A percentile compares a stretch with the other conserved stretches of the same genome.
Evolutionary conservation across 2,113 vertebrate species (phyloP).

Genomic region (human (Homo sapiens)): DNA sequence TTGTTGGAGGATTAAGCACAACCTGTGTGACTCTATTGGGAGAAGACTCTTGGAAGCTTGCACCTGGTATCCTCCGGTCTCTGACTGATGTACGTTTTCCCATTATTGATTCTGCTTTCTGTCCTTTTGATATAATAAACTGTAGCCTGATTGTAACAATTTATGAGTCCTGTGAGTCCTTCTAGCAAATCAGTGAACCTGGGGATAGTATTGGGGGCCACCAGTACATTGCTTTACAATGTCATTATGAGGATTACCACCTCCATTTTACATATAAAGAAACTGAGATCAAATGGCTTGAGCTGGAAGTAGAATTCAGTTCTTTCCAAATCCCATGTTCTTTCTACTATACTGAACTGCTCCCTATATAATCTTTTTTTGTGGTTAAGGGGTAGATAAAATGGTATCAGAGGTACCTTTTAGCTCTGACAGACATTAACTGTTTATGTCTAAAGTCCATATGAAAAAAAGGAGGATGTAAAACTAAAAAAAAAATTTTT

Average conservation of each 20-base stretch:
- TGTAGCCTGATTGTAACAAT: slow-evolving; percentile 2
- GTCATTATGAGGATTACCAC: neutral
- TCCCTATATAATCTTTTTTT: neutral
- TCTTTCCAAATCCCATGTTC: neutral
- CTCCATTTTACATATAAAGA: neutral
- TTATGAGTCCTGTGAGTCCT: neutral
- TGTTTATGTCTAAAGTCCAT: neutral
- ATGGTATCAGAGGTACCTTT: neutral
- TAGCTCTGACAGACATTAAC: neutral
- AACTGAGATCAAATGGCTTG: neutral
- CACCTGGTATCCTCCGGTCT: neutral
- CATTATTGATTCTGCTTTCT: neutral
- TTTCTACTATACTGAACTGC: neutral
- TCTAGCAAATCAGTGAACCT: neutral
- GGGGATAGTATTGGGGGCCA: neutral
- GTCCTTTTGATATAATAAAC: neutral
- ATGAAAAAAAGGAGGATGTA: neutral
- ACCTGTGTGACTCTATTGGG: neutral
- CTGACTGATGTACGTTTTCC: neutral
- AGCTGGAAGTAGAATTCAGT: neutral
- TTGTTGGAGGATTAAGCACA: neutral
- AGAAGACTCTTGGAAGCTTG: slow-evolving; percentile 19
- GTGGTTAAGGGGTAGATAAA: neutral
- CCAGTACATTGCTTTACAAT: neutral
- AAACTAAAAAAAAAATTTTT: slow-evolving; percentile 8